A percentile compares a stretch with the other conserved stretches of the same genome.
phyloP scores from a whole-genome alignment of 2,797 vertebrate species.

The Spondyliosoma cantharus region DNA sequence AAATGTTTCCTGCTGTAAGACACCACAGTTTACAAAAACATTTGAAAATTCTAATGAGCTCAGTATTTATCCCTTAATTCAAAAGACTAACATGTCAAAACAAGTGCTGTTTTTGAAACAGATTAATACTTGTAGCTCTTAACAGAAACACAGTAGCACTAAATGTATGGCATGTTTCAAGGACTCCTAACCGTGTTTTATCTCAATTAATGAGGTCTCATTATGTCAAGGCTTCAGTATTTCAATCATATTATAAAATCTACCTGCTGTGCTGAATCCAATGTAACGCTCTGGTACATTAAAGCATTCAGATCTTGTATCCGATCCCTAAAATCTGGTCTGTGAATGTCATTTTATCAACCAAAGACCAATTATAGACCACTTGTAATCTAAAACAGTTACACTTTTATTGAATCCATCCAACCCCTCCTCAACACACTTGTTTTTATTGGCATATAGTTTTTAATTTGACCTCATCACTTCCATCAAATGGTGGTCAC shows the following conservation, averaged over 20 bases:
- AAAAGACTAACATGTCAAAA: not conserved
- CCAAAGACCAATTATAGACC: slow-evolving; percentile 13
- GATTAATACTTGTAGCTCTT: not conserved
- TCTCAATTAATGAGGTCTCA: not conserved
- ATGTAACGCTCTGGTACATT: not conserved
- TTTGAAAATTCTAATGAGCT: not conserved
- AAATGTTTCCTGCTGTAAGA: slow-evolving; percentile 2
- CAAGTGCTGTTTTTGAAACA: not conserved
- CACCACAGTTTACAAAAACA: too few species aligned
- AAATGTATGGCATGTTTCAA: not conserved
- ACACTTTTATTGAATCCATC: slow-evolving; percentile 32
- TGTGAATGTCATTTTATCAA: slow-evolving; percentile 7
- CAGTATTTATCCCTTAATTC: not conserved
- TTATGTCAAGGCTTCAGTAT: not conserved
- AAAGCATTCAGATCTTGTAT: not conserved
- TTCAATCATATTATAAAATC: not conserved
- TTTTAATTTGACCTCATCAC: slow-evolving; percentile 25
- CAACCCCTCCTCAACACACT: slow-evolving; percentile 6
- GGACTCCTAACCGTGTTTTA: slow-evolving; percentile 1
- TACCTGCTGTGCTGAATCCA: not conserved
- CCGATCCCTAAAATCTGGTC: not conserved
- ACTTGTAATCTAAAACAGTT: slow-evolving; percentile 7
- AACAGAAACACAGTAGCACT: not conserved
- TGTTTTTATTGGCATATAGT: slow-evolving; percentile 50
- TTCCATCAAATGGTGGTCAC: slow-evolving; percentile 41